These are phyloP conservation scores for Actias luna DNA, from an alignment of 2,888 invertebrate species.

Conservation along the genomic window DNA sequence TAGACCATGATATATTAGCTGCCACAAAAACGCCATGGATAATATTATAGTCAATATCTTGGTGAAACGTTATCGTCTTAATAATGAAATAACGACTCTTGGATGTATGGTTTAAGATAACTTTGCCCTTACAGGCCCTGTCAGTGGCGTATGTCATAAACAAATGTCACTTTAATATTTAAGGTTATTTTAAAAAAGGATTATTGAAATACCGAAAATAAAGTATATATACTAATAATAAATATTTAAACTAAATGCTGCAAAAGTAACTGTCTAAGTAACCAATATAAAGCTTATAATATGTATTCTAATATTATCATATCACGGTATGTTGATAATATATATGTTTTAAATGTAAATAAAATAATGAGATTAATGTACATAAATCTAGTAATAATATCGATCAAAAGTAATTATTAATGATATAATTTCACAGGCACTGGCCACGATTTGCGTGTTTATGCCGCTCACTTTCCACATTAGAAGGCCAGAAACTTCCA, in stretches of 20 bases:
- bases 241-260: not conserved
- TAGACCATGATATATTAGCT: too few relatives aligned
- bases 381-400: conserved; percentile 19
- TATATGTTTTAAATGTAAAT: conserved; percentile 2
- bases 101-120: too few relatives aligned
- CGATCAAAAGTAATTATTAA: not conserved
- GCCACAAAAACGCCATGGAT: too few relatives aligned
- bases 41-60: too few relatives aligned
- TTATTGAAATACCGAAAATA: not conserved
- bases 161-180: not conserved
- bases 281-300: not conserved
- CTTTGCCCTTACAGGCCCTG: too few relatives aligned
- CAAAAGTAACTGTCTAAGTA: not conserved
- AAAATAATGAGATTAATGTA: not conserved
- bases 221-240: conserved; percentile 2
- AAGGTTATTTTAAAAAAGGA: conserved; percentile 23
- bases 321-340: conserved; percentile 40
- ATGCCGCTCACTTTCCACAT: conserved; percentile 56
- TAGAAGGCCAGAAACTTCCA: conserved; percentile 68
- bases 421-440: conserved; percentile 45
- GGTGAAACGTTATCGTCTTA: too few relatives aligned
- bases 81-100: too few relatives aligned
- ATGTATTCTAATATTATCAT: conserved; percentile 58
- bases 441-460: conserved; percentile 60
- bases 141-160: too few relatives aligned